phyloP scores from a whole-genome alignment of 2,113 vertebrate species.

The Indicator indicator region DNA sequence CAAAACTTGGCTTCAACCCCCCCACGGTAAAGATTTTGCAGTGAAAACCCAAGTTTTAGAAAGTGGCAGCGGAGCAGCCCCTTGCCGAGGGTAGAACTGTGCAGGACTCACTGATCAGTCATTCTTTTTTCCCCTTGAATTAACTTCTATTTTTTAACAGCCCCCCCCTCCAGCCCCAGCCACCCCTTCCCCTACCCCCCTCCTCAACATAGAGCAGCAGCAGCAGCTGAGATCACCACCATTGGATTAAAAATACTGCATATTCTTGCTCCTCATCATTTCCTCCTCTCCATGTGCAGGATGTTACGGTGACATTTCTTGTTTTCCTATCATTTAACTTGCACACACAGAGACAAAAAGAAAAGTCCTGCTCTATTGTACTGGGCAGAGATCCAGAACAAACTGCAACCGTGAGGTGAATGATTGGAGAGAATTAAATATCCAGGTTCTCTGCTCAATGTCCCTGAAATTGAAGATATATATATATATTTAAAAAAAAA shows the following conservation, averaged over 20 bases:
- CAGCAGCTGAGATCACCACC: neutral
- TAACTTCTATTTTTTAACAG: neutral
- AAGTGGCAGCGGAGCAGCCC: neutral
- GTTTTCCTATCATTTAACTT: neutral
- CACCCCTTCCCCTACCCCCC: no score
- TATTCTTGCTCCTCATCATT: neutral
- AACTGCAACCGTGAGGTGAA: constrained; percentile 66
- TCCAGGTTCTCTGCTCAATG: constrained; percentile 67
- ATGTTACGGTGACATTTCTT: neutral
- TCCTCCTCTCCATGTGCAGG: neutral
- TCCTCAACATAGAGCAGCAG: neutral
- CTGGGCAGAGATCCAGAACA: constrained; percentile 79
- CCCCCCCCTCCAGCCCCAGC: no score
- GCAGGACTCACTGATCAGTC: neutral
- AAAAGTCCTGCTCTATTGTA: constrained; percentile 70
- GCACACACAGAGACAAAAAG: neutral
- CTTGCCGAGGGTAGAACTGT: neutral
- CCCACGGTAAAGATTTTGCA: neutral
- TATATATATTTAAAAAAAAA: no score
- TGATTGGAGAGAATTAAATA: constrained; percentile 62
- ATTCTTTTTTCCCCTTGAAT: neutral
- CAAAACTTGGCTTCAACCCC: neutral
- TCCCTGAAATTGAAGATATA: constrained; percentile 14
- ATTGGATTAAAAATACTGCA: neutral
- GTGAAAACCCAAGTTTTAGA: neutral